Evolutionary conservation across 2,888 invertebrate species (phyloP).

Genomic region (Adelphocoris suturalis): DNA sequence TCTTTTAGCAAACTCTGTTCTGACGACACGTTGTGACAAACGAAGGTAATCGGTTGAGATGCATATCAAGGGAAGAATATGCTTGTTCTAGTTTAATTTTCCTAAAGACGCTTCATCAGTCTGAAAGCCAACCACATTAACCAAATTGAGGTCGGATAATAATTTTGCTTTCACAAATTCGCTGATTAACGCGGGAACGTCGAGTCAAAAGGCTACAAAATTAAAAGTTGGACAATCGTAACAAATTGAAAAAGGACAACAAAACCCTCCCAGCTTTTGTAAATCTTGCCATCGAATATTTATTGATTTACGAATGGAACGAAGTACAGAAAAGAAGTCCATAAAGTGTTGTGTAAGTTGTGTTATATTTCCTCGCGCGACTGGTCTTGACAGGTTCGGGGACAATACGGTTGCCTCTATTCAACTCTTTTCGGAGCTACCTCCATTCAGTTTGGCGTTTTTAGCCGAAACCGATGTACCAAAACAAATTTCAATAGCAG

Average conservation of each 20-base stretch:
- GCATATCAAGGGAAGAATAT: background rate
- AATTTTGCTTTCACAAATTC: slow-evolving; percentile 22
- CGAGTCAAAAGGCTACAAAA: background rate
- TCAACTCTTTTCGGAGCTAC: background rate
- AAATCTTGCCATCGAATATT: background rate
- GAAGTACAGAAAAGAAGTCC: background rate
- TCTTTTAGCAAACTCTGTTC: no score
- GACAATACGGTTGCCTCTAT: background rate
- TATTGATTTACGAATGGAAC: background rate
- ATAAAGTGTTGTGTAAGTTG: background rate
- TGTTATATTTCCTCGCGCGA: background rate
- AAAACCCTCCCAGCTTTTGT: background rate
- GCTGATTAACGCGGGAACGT: background rate
- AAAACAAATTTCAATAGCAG: no score
- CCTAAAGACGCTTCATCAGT: slow-evolving; percentile 48
- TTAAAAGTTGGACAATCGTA: background rate
- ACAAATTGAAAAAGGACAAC: background rate
- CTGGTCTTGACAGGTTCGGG: background rate
- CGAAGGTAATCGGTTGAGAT: background rate
- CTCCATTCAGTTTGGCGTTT: background rate
- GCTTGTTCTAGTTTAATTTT: slow-evolving; percentile 13
- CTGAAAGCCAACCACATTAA: slow-evolving; percentile 58
- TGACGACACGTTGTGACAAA: no score
- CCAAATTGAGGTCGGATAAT: slow-evolving; percentile 40
- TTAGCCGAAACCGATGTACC: no score